Conservation (phyloP, 2,113 vertebrate genomes). For the Asarcornis scutulata region DNA sequence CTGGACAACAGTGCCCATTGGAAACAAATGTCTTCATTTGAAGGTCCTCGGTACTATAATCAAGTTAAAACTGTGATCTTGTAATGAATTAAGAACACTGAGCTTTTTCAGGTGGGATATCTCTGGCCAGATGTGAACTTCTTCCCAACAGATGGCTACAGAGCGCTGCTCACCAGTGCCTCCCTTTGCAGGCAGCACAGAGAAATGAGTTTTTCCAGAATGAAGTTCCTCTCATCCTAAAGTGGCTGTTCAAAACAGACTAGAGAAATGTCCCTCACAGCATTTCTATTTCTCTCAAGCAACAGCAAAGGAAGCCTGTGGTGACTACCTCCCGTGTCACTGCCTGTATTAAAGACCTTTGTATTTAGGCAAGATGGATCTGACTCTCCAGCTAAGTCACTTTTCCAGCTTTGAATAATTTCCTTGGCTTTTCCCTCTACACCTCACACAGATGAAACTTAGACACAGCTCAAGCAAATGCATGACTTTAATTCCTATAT, state of each 20-base stretch:
- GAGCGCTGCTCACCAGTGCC: not conserved
- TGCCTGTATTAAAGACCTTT: not conserved
- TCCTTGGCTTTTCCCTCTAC: not conserved
- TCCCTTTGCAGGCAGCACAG: not conserved
- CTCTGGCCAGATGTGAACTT: not conserved
- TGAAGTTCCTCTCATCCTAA: not conserved
- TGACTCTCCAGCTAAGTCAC: not conserved
- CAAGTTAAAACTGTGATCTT: not conserved
- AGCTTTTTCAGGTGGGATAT: not conserved
- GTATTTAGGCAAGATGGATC: not conserved
- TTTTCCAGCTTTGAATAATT: not conserved
- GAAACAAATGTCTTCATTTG: not conserved
- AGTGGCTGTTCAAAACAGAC: not conserved
- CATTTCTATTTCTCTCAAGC: not conserved
- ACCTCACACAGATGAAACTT: not conserved
- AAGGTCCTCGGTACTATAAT: not conserved
- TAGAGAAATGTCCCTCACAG: not conserved
- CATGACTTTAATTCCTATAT: not conserved
- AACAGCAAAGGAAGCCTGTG: not conserved
- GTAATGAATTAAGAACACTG: not conserved
- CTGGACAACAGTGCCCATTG: not conserved
- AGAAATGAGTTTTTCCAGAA: not conserved
- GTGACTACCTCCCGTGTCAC: not conserved
- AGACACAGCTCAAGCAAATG: not conserved
- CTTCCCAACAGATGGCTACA: not conserved